phyloP scores from a whole-genome alignment of 2,113 vertebrate genomes.

The Peromyscus polionotus region DNA sequence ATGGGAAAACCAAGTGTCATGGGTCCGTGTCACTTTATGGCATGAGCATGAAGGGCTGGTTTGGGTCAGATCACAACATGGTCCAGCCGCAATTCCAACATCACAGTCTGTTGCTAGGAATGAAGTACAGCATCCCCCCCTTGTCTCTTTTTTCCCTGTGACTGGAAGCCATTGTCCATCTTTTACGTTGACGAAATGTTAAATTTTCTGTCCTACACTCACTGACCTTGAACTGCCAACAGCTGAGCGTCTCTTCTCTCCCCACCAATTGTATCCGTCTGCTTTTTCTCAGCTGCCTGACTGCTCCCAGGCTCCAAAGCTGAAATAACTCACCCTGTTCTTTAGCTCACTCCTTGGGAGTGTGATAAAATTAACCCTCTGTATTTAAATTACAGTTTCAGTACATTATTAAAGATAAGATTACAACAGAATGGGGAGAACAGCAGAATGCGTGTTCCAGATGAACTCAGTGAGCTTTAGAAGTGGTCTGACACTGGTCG shows the following conservation, averaged over 20 bases:
- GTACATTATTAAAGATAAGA: not conserved
- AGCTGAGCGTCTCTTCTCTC: not conserved
- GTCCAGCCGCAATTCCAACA: not conserved
- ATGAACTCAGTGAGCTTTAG: not conserved
- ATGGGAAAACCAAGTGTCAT: not conserved
- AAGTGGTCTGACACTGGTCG: not conserved
- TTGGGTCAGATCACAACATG: not conserved
- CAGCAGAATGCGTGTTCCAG: not conserved
- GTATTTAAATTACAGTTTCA: not conserved
- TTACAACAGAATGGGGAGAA: not conserved
- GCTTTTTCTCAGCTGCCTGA: not conserved
- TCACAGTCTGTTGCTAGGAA: not conserved
- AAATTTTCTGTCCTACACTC: not conserved
- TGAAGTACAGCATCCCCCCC: not conserved
- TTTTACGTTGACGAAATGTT: not conserved
- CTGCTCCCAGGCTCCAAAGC: not conserved
- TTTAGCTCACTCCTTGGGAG: not conserved
- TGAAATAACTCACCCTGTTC: not conserved
- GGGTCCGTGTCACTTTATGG: rapidly evolving
- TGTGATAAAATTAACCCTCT: not conserved
- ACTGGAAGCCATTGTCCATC: not conserved
- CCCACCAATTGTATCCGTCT: not conserved
- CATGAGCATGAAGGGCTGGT: not conserved
- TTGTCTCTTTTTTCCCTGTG: not conserved
- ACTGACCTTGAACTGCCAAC: not conserved